phyloP scores from a whole-genome alignment of 2,113 vertebrate genomes.

The Lamprotornis superbus region DNA sequence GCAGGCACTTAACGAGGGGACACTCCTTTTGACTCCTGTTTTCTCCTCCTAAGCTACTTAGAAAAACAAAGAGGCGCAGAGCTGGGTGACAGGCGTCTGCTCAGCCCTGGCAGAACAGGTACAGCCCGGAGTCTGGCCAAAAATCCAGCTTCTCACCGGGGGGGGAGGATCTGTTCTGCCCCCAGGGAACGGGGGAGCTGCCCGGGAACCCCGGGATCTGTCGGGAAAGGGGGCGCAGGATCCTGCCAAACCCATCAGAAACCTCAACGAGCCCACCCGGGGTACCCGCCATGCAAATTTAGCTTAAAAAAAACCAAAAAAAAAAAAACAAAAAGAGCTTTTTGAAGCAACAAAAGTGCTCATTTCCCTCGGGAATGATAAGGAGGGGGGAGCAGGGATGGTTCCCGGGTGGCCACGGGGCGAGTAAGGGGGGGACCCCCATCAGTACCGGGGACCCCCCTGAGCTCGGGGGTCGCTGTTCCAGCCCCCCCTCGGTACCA shows the following conservation, averaged over 20 bases:
- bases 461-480: background rate
- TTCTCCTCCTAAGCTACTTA: constrained; percentile 25
- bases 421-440: background rate
- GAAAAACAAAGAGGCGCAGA: constrained; percentile 40
- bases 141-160: constrained; percentile 21
- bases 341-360: background rate
- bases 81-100: background rate
- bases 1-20: background rate
- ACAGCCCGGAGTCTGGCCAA: constrained; percentile 37
- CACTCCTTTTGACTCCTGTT: constrained; percentile 22
- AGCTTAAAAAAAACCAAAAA: background rate
- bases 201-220: background rate
- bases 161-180: background rate
- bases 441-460: background rate
- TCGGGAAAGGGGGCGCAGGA: background rate
- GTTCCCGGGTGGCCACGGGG: background rate
- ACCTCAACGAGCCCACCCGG: background rate
- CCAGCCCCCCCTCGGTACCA: background rate
- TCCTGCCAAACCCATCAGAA: fast-evolving
- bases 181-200: background rate
- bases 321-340: too few species aligned
- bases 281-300: background rate
- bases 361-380: background rate
- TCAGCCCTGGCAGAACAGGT: constrained; percentile 14
- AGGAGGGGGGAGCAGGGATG: background rate